phyloP scores from a whole-genome alignment of 2,888 invertebrate species.

The Saturnia japonica region DNA sequence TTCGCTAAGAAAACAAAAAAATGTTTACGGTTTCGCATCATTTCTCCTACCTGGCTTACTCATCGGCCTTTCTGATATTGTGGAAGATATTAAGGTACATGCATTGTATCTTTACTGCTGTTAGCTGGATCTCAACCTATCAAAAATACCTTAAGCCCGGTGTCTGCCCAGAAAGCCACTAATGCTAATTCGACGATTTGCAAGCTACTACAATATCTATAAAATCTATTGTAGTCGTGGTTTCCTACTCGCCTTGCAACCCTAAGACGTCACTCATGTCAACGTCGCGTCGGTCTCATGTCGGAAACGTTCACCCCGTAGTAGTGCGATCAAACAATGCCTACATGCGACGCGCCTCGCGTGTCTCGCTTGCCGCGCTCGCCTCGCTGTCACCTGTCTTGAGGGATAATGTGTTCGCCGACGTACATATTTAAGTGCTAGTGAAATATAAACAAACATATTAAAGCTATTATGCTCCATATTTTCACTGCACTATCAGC shows the following conservation, averaged over 20 bases:
- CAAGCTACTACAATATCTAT: background rate
- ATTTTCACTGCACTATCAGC: constrained; percentile 7
- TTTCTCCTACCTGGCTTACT: too few species aligned
- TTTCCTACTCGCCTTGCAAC: constrained; percentile 1
- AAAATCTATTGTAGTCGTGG: background rate
- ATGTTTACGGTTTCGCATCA: too few species aligned
- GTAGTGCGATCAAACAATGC: constrained; percentile 3
- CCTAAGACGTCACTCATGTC: background rate
- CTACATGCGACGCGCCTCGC: background rate
- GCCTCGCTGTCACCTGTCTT: constrained; percentile 3
- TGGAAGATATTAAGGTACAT: too few species aligned
- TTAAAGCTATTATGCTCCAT: background rate
- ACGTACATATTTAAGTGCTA: background rate
- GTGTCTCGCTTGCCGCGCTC: background rate
- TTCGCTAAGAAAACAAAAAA: too few species aligned
- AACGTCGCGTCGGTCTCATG: background rate
- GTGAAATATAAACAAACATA: constrained; percentile 9
- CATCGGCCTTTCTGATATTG: too few species aligned
- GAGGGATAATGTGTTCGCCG: constrained; percentile 7
- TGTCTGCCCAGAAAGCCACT: too few species aligned
- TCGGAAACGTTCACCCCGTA: constrained; percentile 1
- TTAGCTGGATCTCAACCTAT: too few species aligned
- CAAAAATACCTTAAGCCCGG: too few species aligned
- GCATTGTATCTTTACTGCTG: too few species aligned
- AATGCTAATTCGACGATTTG: too few species aligned